phyloP scores from a whole-genome alignment of 2,797 vertebrate species.

The Diglossa cyanea region DNA sequence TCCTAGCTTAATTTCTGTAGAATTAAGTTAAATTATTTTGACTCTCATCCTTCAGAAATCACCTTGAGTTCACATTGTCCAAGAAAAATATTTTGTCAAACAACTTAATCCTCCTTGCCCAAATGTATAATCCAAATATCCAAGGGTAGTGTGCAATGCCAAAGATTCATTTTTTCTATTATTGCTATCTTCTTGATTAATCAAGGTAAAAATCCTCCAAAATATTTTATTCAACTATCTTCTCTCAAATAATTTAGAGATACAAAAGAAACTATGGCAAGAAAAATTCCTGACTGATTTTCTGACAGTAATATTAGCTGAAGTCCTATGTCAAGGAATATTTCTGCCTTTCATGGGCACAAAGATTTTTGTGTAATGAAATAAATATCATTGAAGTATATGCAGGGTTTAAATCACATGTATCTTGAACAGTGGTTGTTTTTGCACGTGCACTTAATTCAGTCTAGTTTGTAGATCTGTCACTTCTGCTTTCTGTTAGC shows the following conservation, averaged over 20 bases:
- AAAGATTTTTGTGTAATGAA: background rate
- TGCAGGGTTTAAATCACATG: background rate
- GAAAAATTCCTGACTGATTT: background rate
- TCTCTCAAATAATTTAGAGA: background rate
- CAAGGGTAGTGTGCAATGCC: accelerated
- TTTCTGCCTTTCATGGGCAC: background rate
- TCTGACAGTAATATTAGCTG: background rate
- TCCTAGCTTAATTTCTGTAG: background rate
- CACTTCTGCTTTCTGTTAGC: background rate
- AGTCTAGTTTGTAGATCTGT: background rate
- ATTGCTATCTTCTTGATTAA: background rate
- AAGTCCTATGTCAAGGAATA: background rate
- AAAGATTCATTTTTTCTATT: background rate
- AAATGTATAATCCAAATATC: background rate
- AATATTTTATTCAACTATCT: background rate
- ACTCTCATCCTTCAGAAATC: background rate
- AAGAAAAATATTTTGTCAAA: background rate
- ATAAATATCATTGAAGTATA: background rate
- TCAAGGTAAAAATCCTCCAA: background rate
- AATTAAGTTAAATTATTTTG: background rate
- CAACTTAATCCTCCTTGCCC: background rate
- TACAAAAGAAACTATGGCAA: background rate
- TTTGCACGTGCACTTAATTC: background rate
- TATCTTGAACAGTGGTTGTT: background rate
- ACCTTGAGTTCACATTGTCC: background rate